Evolutionary conservation across 2,888 invertebrate species (phyloP), one percentile per base, ranked within the genome.

Genomic region (Loripinus fragilis): DNA sequence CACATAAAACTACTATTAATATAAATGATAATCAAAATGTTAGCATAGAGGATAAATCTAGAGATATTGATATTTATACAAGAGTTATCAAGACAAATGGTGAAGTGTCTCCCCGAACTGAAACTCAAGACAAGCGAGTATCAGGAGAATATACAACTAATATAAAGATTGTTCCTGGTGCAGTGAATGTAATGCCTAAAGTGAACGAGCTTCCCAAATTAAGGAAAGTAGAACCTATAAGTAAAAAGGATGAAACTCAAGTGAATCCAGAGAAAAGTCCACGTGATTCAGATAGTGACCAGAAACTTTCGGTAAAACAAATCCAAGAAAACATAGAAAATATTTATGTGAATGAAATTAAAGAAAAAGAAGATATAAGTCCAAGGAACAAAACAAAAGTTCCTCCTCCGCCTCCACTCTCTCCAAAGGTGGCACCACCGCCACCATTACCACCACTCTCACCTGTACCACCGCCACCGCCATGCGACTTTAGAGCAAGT

Each of bases 101-200:
- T 23, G 28, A 25, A 28, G 17, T 67, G 17, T 3, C 15, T n/a
- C 33, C 3, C 23, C 38, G 48, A 64, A 68, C 55, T 33, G 68
- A 72, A 5, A 64, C 69, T 8, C 55, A 38, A 64, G 64, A 48
- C 28, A 25, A 28, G 25, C 17, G 70, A 28, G 30, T 33, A 45
- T 70, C 73, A 0, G 78, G 78, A 25, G 78, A 71, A 17, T 71
- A 71, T 42, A 41, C 65, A 10, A 78, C 72, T 28, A 52, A 55
- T 12, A 78, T 71, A n/a, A 71, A 71, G 66, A 65, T 73, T 15
- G 67, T 71, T 7, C 74, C 81, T 17, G 83, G 83, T n/a, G 83
- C 83, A 10, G 81, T 83, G 5, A 76, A 78, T 72, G 83, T 83
- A 0, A 80, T 83, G 78, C 76, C 83, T 12, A 83, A 81, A 42